A percentile compares a stretch with the other conserved stretches of the same genome.
Evolutionary conservation across 1,140 invertebrate species (phyloP).

Genomic region (Habropoda laboriosa): DNA sequence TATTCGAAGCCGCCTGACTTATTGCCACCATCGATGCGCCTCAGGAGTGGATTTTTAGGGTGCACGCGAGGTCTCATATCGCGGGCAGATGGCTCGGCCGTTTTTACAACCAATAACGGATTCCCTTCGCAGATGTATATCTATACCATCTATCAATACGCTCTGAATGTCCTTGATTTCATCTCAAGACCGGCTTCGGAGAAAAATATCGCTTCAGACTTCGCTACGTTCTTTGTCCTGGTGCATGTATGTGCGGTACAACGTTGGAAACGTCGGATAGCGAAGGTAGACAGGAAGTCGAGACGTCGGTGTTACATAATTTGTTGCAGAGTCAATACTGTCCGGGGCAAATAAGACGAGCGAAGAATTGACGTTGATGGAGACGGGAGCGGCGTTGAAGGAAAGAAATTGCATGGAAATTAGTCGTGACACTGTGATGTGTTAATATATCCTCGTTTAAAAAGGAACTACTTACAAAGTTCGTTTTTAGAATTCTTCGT

Average conservation of each 20-base stretch:
- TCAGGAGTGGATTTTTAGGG: slow-evolving; percentile 68
- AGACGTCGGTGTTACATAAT: slow-evolving; percentile 5
- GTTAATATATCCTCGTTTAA: background rate
- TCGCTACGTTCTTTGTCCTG: slow-evolving; percentile 4
- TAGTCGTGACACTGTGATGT: background rate
- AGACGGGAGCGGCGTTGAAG: background rate
- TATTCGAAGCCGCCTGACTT: slow-evolving; percentile 50
- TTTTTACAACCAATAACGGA: slow-evolving; percentile 75
- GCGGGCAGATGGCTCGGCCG: slow-evolving; percentile 65
- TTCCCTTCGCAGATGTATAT: slow-evolving; percentile 4
- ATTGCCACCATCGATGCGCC: slow-evolving; percentile 58
- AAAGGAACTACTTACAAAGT: no score
- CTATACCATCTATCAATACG: slow-evolving; percentile 21
- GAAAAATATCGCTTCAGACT: slow-evolving; percentile 41
- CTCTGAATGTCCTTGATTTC: slow-evolving; percentile 45
- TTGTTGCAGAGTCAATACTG: slow-evolving; percentile 16
- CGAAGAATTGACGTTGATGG: slow-evolving; percentile 4
- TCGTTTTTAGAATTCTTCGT: background rate
- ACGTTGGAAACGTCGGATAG: slow-evolving; percentile 24
- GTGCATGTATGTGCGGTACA: background rate
- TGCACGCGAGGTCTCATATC: slow-evolving; percentile 65
- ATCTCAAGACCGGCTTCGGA: slow-evolving; percentile 14
- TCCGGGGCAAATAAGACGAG: slow-evolving; percentile 11
- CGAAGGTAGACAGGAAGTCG: slow-evolving; percentile 14
- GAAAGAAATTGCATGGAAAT: background rate